Evolutionary conservation across 2,888 invertebrate species (phyloP).

Genomic region (Oegoconia quadripuncta): DNA sequence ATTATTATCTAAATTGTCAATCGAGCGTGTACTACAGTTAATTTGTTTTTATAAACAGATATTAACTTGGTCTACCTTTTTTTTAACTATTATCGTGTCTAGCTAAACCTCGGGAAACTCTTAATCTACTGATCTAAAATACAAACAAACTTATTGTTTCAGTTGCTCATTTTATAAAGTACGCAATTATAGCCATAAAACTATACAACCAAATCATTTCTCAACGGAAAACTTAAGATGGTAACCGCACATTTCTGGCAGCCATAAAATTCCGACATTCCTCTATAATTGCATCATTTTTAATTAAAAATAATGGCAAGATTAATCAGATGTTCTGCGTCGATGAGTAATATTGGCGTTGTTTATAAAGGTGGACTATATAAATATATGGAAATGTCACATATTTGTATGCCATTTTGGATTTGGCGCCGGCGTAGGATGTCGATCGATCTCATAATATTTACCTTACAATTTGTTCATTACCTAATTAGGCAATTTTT

Average conservation of each 20-base stretch:
- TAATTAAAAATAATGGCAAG: constrained; percentile 14
- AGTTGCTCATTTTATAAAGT: neutral
- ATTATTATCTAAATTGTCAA: neutral
- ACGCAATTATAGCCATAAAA: neutral
- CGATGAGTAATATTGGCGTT: neutral
- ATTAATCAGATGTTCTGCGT: neutral
- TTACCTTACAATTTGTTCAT: no score
- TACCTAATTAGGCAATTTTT: no score
- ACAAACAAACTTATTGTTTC: neutral
- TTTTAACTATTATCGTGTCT: constrained; percentile 5
- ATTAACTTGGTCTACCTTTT: neutral
- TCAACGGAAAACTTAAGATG: no score
- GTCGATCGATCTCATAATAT: no score
- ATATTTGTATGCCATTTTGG: no score
- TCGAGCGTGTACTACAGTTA: no score
- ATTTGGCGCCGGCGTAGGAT: no score
- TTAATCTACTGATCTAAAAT: constrained; percentile 30
- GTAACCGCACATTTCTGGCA: no score
- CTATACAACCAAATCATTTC: no score
- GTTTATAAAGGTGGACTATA: no score
- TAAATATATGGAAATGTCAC: no score
- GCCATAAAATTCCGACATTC: constrained; percentile 7
- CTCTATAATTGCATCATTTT: constrained; percentile 15
- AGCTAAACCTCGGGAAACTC: constrained; percentile 11
- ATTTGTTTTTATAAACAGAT: neutral